These are phyloP conservation scores for Rhinogobius similis DNA, from an alignment of 2,113 vertebrate species.

Conservation along the genomic window DNA sequence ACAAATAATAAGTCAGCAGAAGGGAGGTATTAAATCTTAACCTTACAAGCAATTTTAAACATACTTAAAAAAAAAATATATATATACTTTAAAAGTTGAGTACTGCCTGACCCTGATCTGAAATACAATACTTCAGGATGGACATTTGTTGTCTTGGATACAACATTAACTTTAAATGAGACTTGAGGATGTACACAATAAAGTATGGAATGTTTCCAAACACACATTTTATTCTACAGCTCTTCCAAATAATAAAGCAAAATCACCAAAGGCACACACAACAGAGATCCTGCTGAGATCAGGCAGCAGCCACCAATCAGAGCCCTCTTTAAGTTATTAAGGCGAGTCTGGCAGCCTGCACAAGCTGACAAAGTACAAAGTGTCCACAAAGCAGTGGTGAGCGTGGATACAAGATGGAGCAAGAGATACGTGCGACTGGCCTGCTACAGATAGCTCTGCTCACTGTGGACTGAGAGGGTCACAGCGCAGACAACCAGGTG, in stretches of 20 bases:
- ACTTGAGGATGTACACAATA: not conserved
- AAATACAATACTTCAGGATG: not conserved
- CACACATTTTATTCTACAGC: not conserved
- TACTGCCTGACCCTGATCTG: not conserved
- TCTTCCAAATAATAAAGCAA: not conserved
- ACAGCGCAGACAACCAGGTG: slow-evolving; percentile 40
- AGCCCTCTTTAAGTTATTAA: slow-evolving; percentile 67
- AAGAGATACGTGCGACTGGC: slow-evolving; percentile 62
- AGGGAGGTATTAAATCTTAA: too few relatives aligned
- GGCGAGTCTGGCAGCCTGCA: slow-evolving; percentile 61
- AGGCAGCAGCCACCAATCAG: slow-evolving; percentile 41
- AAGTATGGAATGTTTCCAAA: not conserved
- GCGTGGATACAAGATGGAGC: slow-evolving; percentile 71
- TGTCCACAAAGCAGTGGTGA: slow-evolving; percentile 49
- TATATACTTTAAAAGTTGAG: too few relatives aligned
- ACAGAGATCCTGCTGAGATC: slow-evolving; percentile 22
- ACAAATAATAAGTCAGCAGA: not conserved
- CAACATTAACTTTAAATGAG: not conserved
- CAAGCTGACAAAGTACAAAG: slow-evolving; percentile 63
- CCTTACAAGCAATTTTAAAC: too few relatives aligned
- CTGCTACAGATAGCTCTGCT: slow-evolving; percentile 64
- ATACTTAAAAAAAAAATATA: too few relatives aligned
- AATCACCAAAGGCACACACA: slow-evolving; percentile 1
- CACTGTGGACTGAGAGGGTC: slow-evolving; percentile 13
- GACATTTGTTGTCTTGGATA: not conserved